Evolutionary conservation across 2,888 invertebrate genomes (phyloP).

Genomic region (Tetramorium bicarinatum): DNA sequence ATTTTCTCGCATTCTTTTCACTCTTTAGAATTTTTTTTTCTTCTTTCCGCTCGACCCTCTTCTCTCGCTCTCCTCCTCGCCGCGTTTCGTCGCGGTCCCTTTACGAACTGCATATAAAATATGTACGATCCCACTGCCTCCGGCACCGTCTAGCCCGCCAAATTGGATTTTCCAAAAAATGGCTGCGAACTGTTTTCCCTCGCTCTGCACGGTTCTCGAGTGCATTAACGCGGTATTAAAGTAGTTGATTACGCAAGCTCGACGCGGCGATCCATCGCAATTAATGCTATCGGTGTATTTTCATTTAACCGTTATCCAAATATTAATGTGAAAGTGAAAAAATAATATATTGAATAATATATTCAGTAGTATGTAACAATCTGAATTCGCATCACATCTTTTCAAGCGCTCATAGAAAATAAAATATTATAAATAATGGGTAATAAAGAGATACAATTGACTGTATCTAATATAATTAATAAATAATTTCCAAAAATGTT

Average conservation of each 20-base stretch:
- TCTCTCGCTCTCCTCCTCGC: conserved; percentile 11
- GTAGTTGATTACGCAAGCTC: conserved; percentile 2
- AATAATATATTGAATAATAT: background rate
- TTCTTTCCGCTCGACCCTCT: background rate
- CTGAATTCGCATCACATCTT: background rate
- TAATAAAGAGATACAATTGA: background rate
- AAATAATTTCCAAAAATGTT: background rate
- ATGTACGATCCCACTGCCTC: conserved; percentile 61
- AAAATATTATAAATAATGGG: background rate
- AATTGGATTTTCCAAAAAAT: conserved; percentile 69
- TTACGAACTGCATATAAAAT: conserved; percentile 70
- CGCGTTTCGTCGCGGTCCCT: conserved; percentile 45
- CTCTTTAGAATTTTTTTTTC: conserved; percentile 31
- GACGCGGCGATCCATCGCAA: conserved; percentile 6
- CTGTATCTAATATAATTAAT: background rate
- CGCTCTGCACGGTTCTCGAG: conserved; percentile 4
- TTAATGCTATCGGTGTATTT: background rate
- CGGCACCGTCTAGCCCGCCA: conserved; percentile 60
- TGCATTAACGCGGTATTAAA: conserved; percentile 28
- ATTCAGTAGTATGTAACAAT: background rate
- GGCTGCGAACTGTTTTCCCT: conserved; percentile 53
- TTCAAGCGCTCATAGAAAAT: background rate
- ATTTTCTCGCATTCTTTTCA: conserved; percentile 47
- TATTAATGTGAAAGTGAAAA: background rate
- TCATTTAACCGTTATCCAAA: conserved; percentile 2